Conservation (phyloP, 2,113 vertebrate species). For the Callocephalon fimbriatum region DNA sequence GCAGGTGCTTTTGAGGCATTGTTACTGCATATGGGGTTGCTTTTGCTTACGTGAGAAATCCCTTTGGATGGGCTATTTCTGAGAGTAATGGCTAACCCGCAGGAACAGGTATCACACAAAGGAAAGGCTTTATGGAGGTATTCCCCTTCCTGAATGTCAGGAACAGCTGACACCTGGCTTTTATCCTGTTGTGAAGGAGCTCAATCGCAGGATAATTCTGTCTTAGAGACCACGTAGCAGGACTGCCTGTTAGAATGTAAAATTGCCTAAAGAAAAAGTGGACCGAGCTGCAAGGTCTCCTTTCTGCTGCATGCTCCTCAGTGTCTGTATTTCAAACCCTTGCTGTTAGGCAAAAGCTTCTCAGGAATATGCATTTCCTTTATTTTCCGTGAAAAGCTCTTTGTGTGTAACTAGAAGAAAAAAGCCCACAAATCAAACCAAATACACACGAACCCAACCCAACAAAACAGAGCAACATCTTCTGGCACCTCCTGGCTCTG, state of each 20-base stretch:
- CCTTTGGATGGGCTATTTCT: background rate
- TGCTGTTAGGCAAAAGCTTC: background rate
- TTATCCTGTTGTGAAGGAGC: background rate
- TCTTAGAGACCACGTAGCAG: background rate
- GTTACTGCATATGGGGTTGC: background rate
- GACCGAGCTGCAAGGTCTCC: background rate
- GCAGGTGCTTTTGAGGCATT: background rate
- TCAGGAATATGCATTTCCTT: background rate
- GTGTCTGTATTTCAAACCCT: constrained; percentile 19
- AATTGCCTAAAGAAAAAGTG: background rate
- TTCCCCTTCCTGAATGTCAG: background rate
- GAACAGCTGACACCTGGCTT: background rate
- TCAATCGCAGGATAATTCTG: background rate
- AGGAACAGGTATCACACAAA: background rate
- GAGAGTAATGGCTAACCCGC: background rate
- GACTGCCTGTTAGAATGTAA: background rate
- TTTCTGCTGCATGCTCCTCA: background rate
- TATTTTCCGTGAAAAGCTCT: background rate
- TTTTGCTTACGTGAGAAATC: background rate
- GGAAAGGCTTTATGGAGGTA: background rate
- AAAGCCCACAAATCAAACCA: background rate
- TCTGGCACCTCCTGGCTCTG: background rate
- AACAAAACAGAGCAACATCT: too few species aligned
- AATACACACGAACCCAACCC: background rate
- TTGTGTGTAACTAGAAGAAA: background rate